Conservation (phyloP, 2,888 invertebrate genomes). For the Aelia acuminata region DNA sequence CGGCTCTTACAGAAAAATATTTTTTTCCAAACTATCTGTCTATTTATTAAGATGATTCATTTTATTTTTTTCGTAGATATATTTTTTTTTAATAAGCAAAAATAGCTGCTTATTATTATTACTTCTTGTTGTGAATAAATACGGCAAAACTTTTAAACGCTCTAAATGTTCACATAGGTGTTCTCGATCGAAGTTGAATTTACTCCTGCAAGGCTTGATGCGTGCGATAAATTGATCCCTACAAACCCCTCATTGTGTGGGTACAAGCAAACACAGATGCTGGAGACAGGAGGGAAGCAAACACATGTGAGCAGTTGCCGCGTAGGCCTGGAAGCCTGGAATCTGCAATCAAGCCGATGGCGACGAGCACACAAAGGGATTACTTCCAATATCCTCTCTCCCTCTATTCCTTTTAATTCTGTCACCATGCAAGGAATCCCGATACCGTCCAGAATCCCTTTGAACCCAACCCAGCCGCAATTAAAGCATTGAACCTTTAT, state of each 20-base stretch:
- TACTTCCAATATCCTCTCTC: conserved; percentile 34
- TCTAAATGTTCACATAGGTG: not conserved
- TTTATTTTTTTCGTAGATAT: no score
- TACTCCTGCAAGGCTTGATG: not conserved
- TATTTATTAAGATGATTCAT: no score
- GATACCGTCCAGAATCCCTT: conserved; percentile 1
- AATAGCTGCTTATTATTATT: no score
- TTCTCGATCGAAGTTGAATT: not conserved
- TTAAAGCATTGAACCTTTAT: conserved; percentile 2
- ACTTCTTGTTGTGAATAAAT: no score
- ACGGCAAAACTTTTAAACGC: no score
- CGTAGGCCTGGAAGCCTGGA: not conserved
- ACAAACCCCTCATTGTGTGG: not conserved
- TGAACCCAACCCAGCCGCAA: not conserved
- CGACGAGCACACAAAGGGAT: conserved; percentile 32
- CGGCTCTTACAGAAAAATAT: no score
- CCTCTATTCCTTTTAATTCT: conserved; percentile 44
- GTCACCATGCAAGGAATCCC: conserved; percentile 46
- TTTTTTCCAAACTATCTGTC: no score
- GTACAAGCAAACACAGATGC: conserved; percentile 33
- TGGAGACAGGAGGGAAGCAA: not conserved
- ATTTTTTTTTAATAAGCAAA: no score
- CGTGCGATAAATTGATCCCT: not conserved
- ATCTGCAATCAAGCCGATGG: conserved; percentile 35
- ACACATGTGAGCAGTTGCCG: conserved; percentile 28